These are phyloP conservation scores for Myotis daubentonii DNA, from an alignment of 2,797 vertebrate species.

Conservation along the genomic window DNA sequence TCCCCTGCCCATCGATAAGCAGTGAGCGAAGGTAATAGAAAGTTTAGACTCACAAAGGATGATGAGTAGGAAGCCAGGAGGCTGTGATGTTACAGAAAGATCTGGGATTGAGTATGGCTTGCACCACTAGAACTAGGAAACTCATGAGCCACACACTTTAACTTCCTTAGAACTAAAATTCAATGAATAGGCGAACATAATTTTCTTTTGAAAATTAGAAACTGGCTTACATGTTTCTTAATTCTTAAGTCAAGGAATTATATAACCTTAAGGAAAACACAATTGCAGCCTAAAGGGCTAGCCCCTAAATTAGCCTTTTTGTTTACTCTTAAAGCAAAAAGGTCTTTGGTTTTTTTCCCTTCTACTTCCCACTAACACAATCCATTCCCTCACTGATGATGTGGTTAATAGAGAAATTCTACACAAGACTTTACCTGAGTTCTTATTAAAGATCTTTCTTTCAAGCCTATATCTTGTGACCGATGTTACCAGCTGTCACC, in stretches of 20 bases:
- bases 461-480: slow-evolving; percentile 8
- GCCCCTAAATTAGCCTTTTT: background rate
- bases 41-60: background rate
- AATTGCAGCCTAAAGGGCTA: background rate
- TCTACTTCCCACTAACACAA: background rate
- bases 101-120: background rate
- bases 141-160: background rate
- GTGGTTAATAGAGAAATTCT: background rate
- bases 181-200: background rate
- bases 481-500: background rate
- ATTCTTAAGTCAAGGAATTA: background rate
- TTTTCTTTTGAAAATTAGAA: slow-evolving; percentile 20
- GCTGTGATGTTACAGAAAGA: background rate
- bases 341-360: background rate
- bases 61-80: background rate
- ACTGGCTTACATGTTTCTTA: background rate
- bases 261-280: background rate
- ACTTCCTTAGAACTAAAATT: background rate
- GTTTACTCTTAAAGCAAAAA: background rate
- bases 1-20: background rate
- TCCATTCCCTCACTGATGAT: background rate
- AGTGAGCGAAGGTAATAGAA: background rate
- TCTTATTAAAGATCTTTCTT: background rate
- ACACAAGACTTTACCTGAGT: background rate
- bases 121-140: fast-evolving